A percentile compares a stretch with the other conserved stretches of the same genome.
phyloP scores from a whole-genome alignment of 2,888 invertebrate genomes.

The Geotrupes spiniger region DNA sequence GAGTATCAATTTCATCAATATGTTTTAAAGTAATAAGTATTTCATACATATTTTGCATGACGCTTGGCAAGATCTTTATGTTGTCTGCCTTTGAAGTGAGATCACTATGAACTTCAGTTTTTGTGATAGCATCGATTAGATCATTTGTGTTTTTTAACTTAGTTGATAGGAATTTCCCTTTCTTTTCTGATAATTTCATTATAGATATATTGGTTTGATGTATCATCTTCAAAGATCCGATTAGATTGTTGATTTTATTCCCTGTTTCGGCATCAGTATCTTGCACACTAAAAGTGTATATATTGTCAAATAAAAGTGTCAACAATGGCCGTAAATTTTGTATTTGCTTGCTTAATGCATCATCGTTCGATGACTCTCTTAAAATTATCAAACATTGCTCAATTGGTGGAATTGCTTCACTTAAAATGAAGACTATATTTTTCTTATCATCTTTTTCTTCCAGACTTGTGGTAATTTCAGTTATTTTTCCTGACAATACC shows the following conservation, averaged over 20 bases:
- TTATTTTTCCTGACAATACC: slow-evolving; percentile 8
- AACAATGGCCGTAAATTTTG: too few species aligned
- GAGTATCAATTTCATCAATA: not conserved
- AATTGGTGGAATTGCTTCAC: slow-evolving; percentile 19
- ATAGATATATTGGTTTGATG: too few species aligned
- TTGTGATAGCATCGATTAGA: not conserved
- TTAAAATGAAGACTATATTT: slow-evolving; percentile 23
- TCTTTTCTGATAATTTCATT: not conserved
- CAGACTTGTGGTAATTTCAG: slow-evolving; percentile 10
- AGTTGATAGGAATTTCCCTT: not conserved
- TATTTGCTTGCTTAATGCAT: too few species aligned
- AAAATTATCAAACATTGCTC: slow-evolving; percentile 15
- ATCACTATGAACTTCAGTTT: not conserved
- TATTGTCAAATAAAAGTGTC: too few species aligned
- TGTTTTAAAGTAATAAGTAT: slow-evolving; percentile 10
- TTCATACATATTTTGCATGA: slow-evolving; percentile 10
- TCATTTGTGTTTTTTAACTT: not conserved
- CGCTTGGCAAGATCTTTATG: not conserved
- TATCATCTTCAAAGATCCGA: slow-evolving; percentile 5
- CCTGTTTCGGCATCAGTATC: slow-evolving; percentile 16
- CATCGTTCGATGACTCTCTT: slow-evolving; percentile 5
- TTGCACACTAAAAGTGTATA: slow-evolving; percentile 23
- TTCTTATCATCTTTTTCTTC: slow-evolving; percentile 20
- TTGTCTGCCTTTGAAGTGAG: not conserved
- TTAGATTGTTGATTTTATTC: slow-evolving; percentile 1